Percentiles rank a stretch among this genome's conserved stretches.
Evolutionary conservation across 1,140 invertebrate genomes (phyloP).

Genomic region (Arion vulgaris): DNA sequence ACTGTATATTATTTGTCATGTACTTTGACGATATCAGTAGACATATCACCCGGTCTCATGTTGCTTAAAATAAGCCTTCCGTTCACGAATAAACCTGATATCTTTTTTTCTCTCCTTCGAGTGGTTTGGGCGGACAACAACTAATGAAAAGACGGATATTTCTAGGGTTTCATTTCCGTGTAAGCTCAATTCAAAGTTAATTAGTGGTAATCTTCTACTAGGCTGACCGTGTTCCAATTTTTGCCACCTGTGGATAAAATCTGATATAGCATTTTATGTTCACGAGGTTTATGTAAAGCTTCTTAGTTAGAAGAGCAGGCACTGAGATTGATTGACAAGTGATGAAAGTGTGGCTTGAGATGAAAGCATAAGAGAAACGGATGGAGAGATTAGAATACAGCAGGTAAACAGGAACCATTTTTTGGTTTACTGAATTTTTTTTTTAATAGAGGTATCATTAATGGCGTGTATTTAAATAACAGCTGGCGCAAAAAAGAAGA

Average conservation of each 20-base stretch:
- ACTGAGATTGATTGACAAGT: neutral
- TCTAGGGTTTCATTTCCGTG: constrained; percentile 1
- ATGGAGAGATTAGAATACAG: too few relatives aligned
- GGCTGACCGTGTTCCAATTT: neutral
- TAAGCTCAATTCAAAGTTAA: neutral
- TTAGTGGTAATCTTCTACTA: neutral
- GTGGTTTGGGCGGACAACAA: neutral
- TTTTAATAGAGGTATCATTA: too few relatives aligned
- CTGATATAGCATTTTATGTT: neutral
- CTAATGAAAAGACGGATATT: constrained; percentile 5
- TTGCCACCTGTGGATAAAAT: neutral
- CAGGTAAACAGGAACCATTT: too few relatives aligned
- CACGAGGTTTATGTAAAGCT: neutral
- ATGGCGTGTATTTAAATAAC: too few relatives aligned
- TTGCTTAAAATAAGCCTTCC: neutral
- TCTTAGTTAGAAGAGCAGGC: neutral
- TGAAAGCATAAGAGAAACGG: neutral
- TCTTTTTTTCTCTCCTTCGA: neutral
- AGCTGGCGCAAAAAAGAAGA: too few relatives aligned
- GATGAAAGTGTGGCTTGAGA: neutral
- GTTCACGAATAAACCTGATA: neutral
- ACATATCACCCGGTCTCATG: too few relatives aligned
- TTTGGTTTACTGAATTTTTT: too few relatives aligned
- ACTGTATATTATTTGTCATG: too few relatives aligned
- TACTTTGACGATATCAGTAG: too few relatives aligned